Evolutionary conservation across 1,140 invertebrate genomes (phyloP), one percentile per base, ranked within the genome.

Genomic region (Philotrypesis tridentata): DNA sequence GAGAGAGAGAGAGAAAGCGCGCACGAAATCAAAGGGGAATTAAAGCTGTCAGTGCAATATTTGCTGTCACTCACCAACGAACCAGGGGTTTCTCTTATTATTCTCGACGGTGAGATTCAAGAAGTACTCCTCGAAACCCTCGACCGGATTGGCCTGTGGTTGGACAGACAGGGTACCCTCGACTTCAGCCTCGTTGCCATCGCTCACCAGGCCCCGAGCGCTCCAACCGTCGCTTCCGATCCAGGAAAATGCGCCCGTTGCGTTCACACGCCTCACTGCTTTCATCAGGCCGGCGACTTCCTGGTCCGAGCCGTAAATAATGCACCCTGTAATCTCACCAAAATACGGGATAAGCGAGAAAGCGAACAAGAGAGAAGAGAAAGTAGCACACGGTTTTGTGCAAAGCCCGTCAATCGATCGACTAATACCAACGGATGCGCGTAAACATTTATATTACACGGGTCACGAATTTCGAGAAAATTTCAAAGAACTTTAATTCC

Each of bases 291-390:
- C 97, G 0, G 97, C 97, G 12, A 99, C 98, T 93, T 99, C 98
- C 93, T 99, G 98, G 91, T 99, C 97, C 0, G 97, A 98, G 0
- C 97, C 98, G 89, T 98, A 99, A 86, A 99, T 96, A 79, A 99
- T 98, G 33, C 97, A 98, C 68, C 98, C 98, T 98, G 91, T 14
- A 83, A 79, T 23, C 63, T 9, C 63, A 65, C 63, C 63, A 29
- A 65, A 55, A 55, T 17, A 55, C 48, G 4, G 17, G n/a, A 17
- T 14, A 55, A 21, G 6, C 21, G 48, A 55, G 17, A 21, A 17
- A 55, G 21, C 4, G 48, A 55, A 17, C 21, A 5, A 48, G 43
- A 48, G 17, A 48, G 43, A 14, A 48, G 17, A 48, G 43, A 17
- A 21, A 1, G 17, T 17, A 55, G 17, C 48, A 5, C 21, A n/a